Percentiles rank a stretch among this genome's conserved stretches.
These are phyloP conservation scores for Eleginops maclovinus DNA, from an alignment of 2,113 vertebrate genomes.

Conservation along the genomic window DNA sequence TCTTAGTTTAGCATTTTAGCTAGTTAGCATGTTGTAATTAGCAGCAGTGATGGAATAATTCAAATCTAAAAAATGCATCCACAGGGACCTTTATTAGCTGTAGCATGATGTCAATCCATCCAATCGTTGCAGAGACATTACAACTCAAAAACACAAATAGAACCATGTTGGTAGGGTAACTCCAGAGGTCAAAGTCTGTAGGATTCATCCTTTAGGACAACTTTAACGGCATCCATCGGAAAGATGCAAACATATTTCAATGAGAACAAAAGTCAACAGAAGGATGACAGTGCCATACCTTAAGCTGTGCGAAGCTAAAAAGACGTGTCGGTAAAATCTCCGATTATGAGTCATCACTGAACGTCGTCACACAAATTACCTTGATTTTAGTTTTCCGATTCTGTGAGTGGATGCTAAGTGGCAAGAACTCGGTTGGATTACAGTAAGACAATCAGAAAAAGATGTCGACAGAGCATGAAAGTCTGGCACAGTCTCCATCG, in stretches of 20 bases:
- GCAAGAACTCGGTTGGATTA: background rate
- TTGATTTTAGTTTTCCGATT: background rate
- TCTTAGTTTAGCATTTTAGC: background rate
- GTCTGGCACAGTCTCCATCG: conserved; percentile 9
- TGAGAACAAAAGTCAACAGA: background rate
- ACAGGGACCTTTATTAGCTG: background rate
- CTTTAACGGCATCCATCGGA: no score
- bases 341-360: background rate
- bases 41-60: no score
- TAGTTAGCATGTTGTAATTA: background rate
- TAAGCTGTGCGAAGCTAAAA: background rate
- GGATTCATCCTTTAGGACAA: background rate
- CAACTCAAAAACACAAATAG: background rate
- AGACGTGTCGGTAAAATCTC: background rate
- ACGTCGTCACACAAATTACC: conserved; percentile 10
- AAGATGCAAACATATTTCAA: no score
- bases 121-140: background rate
- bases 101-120: background rate
- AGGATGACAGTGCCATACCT: background rate
- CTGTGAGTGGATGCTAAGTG: conserved; percentile 2
- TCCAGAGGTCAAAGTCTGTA: background rate
- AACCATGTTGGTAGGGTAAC: background rate
- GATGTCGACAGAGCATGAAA: conserved; percentile 8
- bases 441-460: conserved; percentile 5
- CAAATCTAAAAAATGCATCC: no score